Evolutionary conservation across 2,888 invertebrate genomes (phyloP).

Genomic region (Congeria kusceri): DNA sequence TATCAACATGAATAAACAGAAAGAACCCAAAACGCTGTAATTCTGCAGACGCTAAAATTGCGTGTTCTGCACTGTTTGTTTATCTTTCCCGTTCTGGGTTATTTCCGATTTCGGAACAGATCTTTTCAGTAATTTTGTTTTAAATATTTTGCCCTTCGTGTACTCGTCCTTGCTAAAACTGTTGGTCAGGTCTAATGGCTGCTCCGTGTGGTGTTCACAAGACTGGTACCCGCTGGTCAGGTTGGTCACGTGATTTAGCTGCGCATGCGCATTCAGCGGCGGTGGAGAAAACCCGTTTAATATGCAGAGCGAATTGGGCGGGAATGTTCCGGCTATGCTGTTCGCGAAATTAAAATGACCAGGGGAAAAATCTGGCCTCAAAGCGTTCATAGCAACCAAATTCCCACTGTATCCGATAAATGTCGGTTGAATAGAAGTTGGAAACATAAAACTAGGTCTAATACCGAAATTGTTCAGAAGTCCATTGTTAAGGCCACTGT

Average conservation of each 20-base stretch:
- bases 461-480: slow-evolving; percentile 12
- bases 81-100: slow-evolving; percentile 4
- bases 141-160: slow-evolving; percentile 64
- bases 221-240: slow-evolving; percentile 14
- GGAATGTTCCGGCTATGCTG: slow-evolving; percentile 14
- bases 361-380: slow-evolving; percentile 14
- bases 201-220: slow-evolving; percentile 49
- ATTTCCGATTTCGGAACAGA: slow-evolving; percentile 45
- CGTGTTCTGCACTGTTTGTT: neutral
- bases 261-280: slow-evolving; percentile 27
- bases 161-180: slow-evolving; percentile 48
- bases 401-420: slow-evolving; percentile 4
- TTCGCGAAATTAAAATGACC: slow-evolving; percentile 10
- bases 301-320: slow-evolving; percentile 15
- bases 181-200: slow-evolving; percentile 66
- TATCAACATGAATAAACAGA: too few species aligned
- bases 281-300: slow-evolving; percentile 17
- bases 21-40: too few species aligned
- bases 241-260: slow-evolving; percentile 34
- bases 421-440: neutral
- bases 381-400: neutral
- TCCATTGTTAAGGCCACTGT: slow-evolving; percentile 10
- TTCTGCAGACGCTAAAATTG: too few species aligned
- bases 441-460: slow-evolving; percentile 12
- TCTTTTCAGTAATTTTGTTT: slow-evolving; percentile 62